phyloP scores from a whole-genome alignment of 2,888 invertebrate species.

The Troides helena region DNA sequence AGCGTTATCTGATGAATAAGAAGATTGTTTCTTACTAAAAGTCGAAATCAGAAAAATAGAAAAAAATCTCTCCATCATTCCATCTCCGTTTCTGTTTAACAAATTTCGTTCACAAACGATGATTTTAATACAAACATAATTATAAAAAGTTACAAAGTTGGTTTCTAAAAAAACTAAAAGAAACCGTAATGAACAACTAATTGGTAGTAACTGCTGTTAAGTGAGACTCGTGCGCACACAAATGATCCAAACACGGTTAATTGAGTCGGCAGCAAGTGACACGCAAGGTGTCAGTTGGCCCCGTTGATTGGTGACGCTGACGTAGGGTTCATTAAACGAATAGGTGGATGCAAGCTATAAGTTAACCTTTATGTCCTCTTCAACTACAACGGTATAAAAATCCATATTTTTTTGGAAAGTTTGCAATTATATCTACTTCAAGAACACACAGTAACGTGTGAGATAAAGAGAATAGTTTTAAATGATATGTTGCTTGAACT shows the following conservation, averaged over 20 bases:
- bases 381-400: background rate
- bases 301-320: conserved; percentile 11
- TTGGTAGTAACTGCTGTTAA: background rate
- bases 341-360: background rate
- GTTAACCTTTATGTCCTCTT: conserved; percentile 1
- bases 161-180: background rate
- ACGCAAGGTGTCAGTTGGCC: conserved; percentile 13
- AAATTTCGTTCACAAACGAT: no score
- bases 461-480: no score
- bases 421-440: no score
- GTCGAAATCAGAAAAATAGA: no score
- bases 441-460: no score
- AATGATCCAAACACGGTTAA: conserved; percentile 21
- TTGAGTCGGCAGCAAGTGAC: conserved; percentile 19
- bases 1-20: no score
- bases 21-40: no score
- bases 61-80: no score
- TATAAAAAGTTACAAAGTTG: background rate
- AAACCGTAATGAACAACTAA: background rate
- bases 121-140: no score
- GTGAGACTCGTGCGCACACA: conserved; percentile 15
- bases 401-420: background rate
- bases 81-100: no score
- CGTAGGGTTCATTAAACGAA: conserved; percentile 18
- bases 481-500: no score